Conservation (phyloP, 2,113 vertebrate genomes). For the Edolisoma coerulescens region DNA sequence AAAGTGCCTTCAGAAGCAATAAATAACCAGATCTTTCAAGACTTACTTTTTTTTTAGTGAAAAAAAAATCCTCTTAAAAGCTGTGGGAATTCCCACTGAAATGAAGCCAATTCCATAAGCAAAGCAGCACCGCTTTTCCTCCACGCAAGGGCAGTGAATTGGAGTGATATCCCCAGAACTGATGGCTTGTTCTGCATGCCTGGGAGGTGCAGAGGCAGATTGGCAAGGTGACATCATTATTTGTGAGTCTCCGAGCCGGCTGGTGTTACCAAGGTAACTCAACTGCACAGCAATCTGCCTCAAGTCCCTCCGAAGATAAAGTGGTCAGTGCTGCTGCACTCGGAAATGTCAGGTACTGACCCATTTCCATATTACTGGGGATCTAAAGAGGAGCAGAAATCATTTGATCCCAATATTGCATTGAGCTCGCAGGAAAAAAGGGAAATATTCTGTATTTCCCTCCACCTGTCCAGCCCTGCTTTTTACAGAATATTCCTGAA, state of each 20-base stretch:
- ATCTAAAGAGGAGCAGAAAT: not conserved
- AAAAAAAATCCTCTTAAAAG: not conserved
- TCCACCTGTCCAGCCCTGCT: not conserved
- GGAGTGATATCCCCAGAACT: not conserved
- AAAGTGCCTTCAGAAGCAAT: not conserved
- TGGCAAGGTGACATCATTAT: constrained; percentile 16
- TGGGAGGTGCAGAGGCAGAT: not conserved
- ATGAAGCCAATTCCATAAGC: not conserved
- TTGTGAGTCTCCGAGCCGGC: not conserved
- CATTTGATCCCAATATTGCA: not conserved
- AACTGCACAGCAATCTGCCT: not conserved
- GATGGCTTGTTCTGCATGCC: not conserved
- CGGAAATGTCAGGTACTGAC: constrained; percentile 17
- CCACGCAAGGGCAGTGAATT: not conserved
- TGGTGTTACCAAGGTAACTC: constrained; percentile 54
- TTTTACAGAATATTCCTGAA: not conserved
- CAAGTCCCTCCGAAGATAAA: constrained; percentile 21
- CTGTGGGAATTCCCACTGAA: not conserved
- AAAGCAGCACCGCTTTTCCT: not conserved
- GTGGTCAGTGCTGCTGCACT: not conserved
- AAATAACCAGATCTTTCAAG: not conserved
- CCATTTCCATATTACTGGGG: not conserved
- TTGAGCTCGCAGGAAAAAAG: not conserved
- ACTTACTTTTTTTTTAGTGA: not conserved
- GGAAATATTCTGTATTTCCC: not conserved